Percentiles rank a stretch among this genome's conserved stretches.
phyloP scores from a whole-genome alignment of 2,797 vertebrate species.

The Brachymystax lenok region DNA sequence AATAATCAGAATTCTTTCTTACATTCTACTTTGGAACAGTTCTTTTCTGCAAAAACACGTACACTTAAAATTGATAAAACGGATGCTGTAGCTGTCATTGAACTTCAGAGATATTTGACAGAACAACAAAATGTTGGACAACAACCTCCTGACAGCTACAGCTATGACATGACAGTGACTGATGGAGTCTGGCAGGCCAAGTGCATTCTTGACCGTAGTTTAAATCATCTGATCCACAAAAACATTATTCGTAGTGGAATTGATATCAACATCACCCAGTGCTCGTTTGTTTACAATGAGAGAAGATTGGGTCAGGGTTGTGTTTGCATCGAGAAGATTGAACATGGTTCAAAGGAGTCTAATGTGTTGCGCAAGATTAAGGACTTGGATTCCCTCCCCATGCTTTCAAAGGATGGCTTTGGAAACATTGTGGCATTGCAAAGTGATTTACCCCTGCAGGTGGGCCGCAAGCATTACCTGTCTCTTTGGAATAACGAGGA shows the following conservation, averaged over 20 bases:
- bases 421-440: constrained; percentile 44
- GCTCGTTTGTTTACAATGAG: constrained; percentile 82
- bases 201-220: constrained; percentile 71
- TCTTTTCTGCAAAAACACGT: constrained; percentile 53
- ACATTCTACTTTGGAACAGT: constrained; percentile 57
- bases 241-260: constrained; percentile 78
- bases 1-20: constrained; percentile 48
- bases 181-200: constrained; percentile 77
- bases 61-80: constrained; percentile 50
- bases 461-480: constrained; percentile 81
- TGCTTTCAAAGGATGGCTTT: constrained; percentile 61
- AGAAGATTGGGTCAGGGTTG: constrained; percentile 75
- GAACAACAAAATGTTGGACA: constrained; percentile 32
- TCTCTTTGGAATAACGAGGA: constrained; percentile 92
- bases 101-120: constrained; percentile 80
- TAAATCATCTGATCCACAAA: constrained; percentile 75
- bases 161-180: constrained; percentile 84
- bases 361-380: constrained; percentile 21
- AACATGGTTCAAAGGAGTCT: constrained; percentile 27
- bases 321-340: constrained; percentile 74
- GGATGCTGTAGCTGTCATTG: constrained; percentile 73
- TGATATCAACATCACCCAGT: constrained; percentile 68
- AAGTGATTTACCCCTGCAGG: constrained; percentile 72
- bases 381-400: constrained; percentile 48
- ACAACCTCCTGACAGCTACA: constrained; percentile 61